A percentile compares a stretch with the other conserved stretches of the same genome.
Conservation (phyloP, 92 coral and sea anemone species). For the Plumapathes pennacea region DNA sequence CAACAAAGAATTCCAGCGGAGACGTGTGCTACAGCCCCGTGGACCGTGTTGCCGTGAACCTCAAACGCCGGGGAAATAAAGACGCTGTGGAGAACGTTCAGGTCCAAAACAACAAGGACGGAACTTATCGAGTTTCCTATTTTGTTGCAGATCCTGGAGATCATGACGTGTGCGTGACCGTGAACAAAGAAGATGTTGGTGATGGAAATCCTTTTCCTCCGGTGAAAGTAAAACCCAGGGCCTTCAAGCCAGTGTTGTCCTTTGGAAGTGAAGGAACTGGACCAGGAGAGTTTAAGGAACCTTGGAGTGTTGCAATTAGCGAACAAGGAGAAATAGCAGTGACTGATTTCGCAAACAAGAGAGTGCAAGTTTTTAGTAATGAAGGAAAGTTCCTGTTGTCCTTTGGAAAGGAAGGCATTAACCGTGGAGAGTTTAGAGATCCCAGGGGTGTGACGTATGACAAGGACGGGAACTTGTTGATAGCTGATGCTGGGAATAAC, state of each 20-base stretch:
- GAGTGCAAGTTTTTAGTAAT: slow-evolving; percentile 10
- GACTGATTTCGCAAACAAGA: slow-evolving; percentile 5
- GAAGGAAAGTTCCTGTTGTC: not conserved
- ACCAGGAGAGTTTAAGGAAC: not conserved
- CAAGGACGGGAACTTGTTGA: not conserved
- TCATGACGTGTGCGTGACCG: not conserved
- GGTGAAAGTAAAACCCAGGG: slow-evolving; percentile 6
- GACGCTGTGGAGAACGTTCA: too few species aligned
- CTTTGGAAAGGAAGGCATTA: slow-evolving; percentile 10
- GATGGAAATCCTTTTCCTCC: not conserved
- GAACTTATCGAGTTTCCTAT: not conserved
- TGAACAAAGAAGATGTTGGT: not conserved
- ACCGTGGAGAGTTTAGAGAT: slow-evolving; percentile 2
- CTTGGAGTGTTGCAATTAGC: slow-evolving; percentile 15
- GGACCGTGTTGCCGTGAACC: not conserved
- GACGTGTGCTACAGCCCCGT: not conserved
- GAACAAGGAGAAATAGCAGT: slow-evolving; percentile 3
- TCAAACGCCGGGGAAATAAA: too few species aligned
- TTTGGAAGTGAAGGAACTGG: slow-evolving; percentile 7
- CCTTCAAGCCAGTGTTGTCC: slow-evolving; percentile 1
- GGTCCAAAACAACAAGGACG: slow-evolving; percentile 1
- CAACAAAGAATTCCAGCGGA: slow-evolving; percentile 1
- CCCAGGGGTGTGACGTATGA: slow-evolving; percentile 14
- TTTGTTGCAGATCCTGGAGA: not conserved
- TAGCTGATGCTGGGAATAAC: slow-evolving; percentile 5